A percentile compares a stretch with the other conserved stretches of the same genome.
phyloP scores from a whole-genome alignment of 1,140 invertebrate species.

The Calliphora vicina region DNA sequence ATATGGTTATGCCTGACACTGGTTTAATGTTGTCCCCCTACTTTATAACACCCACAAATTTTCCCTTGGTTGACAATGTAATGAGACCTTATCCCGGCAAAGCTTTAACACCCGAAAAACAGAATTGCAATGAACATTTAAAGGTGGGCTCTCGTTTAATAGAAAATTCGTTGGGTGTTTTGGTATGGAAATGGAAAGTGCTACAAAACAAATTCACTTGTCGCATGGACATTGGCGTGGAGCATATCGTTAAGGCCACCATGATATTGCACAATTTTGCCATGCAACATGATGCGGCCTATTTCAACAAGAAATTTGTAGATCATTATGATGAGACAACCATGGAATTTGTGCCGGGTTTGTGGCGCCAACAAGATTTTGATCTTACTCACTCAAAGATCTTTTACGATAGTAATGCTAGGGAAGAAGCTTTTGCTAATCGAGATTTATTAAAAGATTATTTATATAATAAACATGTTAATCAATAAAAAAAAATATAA shows the following conservation, averaged over 20 bases:
- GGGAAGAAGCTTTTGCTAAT: not conserved
- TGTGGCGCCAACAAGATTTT: not conserved
- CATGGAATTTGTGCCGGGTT: not conserved
- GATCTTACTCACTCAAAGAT: not conserved
- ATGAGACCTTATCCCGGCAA: constrained; percentile 23
- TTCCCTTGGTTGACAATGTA: not conserved
- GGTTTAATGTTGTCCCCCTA: not conserved
- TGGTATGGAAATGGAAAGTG: constrained; percentile 14
- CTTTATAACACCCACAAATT: not conserved
- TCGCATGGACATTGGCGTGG: not conserved
- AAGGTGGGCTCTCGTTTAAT: not conserved
- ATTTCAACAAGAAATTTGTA: not conserved
- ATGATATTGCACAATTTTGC: constrained; percentile 15
- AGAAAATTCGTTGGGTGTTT: not conserved
- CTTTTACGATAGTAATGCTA: constrained; percentile 5
- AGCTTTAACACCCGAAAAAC: not conserved
- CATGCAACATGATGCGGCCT: not conserved
- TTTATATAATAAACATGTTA: constrained; percentile 14
- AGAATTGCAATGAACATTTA: not conserved
- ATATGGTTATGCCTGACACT: not conserved
- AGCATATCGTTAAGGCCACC: not conserved
- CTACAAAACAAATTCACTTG: constrained; percentile 2
- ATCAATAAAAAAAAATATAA: constrained; percentile 18
- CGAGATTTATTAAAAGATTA: constrained; percentile 29
- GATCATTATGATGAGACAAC: not conserved